Base-by-base conservation (phyloP, 2,888 invertebrate genomes). In the Ferdinandea cuprea region DNA sequence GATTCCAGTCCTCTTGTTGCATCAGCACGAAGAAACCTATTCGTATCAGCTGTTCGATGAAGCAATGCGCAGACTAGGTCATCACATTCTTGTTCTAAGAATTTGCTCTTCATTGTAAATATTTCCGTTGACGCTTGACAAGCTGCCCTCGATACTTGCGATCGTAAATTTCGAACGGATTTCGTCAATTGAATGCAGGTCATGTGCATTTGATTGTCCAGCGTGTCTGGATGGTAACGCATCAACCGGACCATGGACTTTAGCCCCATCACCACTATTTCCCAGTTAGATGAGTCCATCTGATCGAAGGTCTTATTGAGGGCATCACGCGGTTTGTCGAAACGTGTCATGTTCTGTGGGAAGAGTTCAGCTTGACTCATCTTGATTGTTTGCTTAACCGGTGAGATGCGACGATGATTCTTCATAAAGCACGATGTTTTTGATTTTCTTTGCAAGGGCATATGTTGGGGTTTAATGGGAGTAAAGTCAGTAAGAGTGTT, bases 11-110 rank as follows among this genome's bases (percentile, higher is more conserved):
- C 96, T 8, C 93, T 92, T 0, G 87, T 87, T 2, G 98, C 96
- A 90, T 99, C 99, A 35, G 96, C 96, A 19, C 98, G 93, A 59
- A 99, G 93, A 89, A 99, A 98, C 86, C 95, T 95, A 91, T 98
- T 98, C 6, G 97, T 98, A 88, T 99, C 99, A 0, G 98, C 97
- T 58, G 97, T 96, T 79, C 98, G 95, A 86, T 96, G 95, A 30
- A 99, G 92, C 72, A 99, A 91, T 8, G 96, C 95, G 19, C 93
- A 94, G 0, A 95, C 95, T 59, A 97, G 93, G 88, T 97, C 96
- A 88, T 99, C 98, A 65, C 97, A 92, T 91, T 98, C 98, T 92
- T 96, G 91, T 44, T 94, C 94, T 2, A 93, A 88, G 4, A 89
- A 90, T 7, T 92, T 92, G 1, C 92, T 92, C 76, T 94, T 93